A percentile compares a stretch with the other conserved stretches of the same genome.
Conservation (phyloP, 1,140 invertebrate genomes). For the Acromyrmex charruanus region DNA sequence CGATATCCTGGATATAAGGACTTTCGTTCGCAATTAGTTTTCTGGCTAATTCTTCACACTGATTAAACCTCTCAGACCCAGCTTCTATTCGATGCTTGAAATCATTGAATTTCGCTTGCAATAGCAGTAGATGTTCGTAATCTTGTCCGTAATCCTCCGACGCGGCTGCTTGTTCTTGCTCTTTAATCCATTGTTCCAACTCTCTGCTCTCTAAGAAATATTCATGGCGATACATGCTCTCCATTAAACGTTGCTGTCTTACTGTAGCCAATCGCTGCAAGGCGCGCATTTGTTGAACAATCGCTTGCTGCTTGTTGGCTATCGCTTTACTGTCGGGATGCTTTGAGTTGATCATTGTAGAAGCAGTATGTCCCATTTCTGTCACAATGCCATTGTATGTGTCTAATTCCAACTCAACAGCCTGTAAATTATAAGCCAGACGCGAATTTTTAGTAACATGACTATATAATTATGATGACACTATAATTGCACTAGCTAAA, state of each 20-base stretch:
- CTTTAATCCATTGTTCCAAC: conserved; percentile 97
- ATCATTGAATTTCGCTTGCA: conserved; percentile 98
- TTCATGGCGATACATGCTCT: conserved; percentile 96
- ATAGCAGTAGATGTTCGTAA: conserved; percentile 96
- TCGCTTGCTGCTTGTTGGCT: conserved; percentile 91
- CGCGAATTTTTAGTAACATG: background rate
- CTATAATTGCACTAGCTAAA: background rate
- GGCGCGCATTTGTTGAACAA: conserved; percentile 93
- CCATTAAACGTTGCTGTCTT: conserved; percentile 94
- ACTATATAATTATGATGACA: background rate
- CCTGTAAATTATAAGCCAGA: conserved; percentile 85
- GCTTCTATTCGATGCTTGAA: conserved; percentile 96
- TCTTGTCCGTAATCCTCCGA: conserved; percentile 99
- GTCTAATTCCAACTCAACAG: conserved; percentile 96
- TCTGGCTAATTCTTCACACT: conserved; percentile 96
- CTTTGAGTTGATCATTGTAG: conserved; percentile 91
- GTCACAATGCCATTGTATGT: conserved; percentile 96
- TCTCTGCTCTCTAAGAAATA: conserved; percentile 97
- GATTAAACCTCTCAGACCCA: conserved; percentile 96
- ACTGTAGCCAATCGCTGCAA: conserved; percentile 93
- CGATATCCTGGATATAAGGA: conserved; percentile 95
- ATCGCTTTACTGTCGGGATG: conserved; percentile 94
- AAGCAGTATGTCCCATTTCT: conserved; percentile 96
- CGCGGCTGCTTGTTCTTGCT: conserved; percentile 95
- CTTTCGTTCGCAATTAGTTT: conserved; percentile 96